These are phyloP conservation scores for Progne subis DNA, from an alignment of 2,113 vertebrate species.

Conservation along the genomic window DNA sequence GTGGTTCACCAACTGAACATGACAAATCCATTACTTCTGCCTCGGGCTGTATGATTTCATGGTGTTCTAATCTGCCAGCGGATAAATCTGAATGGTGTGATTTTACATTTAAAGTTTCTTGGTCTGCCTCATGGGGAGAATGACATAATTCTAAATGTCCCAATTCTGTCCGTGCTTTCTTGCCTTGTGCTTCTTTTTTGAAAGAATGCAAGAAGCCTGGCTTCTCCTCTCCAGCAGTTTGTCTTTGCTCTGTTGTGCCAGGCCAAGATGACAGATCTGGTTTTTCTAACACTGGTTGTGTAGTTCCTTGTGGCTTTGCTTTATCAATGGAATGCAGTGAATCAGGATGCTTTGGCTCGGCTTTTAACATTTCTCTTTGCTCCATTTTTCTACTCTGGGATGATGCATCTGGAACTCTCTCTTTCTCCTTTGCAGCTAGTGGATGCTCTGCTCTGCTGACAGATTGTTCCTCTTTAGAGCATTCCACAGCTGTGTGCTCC, in stretches of 20 bases:
- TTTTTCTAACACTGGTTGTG: neutral
- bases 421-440: neutral
- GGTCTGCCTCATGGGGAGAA: neutral
- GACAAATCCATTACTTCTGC: conserved; percentile 25
- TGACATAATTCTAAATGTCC: neutral
- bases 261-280: neutral
- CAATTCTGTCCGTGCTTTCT: neutral
- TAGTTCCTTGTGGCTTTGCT: neutral
- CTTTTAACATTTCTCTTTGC: neutral
- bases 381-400: neutral
- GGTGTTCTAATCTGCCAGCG: neutral
- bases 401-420: neutral
- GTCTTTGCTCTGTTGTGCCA: neutral
- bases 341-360: neutral
- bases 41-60: neutral
- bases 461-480: neutral
- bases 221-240: neutral
- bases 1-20: neutral
- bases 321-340: neutral
- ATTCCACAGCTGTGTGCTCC: neutral
- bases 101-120: neutral
- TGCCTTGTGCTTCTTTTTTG: neutral
- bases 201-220: neutral
- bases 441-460: neutral
- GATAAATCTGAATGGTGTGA: neutral